Evolutionary conservation across 1,140 invertebrate species (phyloP).

Genomic region (Xylocopa sonorina): DNA sequence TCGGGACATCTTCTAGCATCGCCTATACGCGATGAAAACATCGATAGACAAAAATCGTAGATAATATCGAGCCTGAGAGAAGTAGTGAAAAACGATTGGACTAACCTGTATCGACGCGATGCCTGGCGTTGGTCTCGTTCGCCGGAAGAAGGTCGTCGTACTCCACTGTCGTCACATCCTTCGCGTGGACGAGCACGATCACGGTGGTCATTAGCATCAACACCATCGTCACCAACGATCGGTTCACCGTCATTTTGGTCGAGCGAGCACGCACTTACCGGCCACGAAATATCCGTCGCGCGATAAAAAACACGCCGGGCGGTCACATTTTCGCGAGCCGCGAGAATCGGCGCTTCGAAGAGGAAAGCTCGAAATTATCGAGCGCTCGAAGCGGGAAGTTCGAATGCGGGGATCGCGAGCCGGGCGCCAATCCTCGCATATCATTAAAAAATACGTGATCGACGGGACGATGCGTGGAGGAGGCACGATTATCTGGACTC

Average conservation of each 20-base stretch:
- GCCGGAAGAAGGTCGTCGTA: slow-evolving; percentile 56
- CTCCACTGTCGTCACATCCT: slow-evolving; percentile 61
- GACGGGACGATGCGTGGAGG: too few species aligned
- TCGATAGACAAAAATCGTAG: too few species aligned
- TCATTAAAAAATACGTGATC: neutral
- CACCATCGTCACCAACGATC: slow-evolving; percentile 46
- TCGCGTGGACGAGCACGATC: slow-evolving; percentile 41
- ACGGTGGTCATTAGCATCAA: slow-evolving; percentile 47
- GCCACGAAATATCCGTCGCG: slow-evolving; percentile 27
- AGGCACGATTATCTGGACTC: neutral
- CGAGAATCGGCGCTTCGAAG: slow-evolving; percentile 17
- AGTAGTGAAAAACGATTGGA: neutral
- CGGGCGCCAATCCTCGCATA: slow-evolving; percentile 16
- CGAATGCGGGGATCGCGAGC: slow-evolving; percentile 8
- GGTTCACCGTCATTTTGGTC: slow-evolving; percentile 54
- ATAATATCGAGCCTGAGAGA: too few species aligned
- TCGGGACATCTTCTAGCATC: too few species aligned
- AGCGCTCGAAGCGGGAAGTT: slow-evolving; percentile 24
- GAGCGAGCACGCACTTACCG: neutral
- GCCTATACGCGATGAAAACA: too few species aligned
- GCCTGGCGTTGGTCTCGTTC: slow-evolving; percentile 46
- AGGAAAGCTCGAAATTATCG: slow-evolving; percentile 48
- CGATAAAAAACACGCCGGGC: neutral
- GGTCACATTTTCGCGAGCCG: slow-evolving; percentile 37
- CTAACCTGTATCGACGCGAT: slow-evolving; percentile 63